Percentiles rank a stretch among this genome's conserved stretches.
Conservation (phyloP, 2,888 invertebrate species). For the Mythimna loreyi region DNA sequence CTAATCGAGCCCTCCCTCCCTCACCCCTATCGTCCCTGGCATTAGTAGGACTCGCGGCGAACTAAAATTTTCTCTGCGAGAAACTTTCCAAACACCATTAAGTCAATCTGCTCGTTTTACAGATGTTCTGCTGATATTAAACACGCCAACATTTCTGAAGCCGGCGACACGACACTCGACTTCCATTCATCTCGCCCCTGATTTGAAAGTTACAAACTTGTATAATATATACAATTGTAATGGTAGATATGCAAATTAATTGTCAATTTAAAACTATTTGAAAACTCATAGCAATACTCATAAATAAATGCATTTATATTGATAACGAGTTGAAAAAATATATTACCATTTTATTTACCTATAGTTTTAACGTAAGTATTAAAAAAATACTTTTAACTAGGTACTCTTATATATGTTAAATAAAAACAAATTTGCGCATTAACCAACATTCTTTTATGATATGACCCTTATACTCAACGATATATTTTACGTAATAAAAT, state of each 20-base stretch:
- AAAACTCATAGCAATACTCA: not conserved
- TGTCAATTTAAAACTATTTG: not conserved
- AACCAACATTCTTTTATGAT: not conserved
- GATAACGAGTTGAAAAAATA: not conserved
- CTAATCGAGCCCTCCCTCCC: conserved; percentile 79
- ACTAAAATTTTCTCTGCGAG: conserved; percentile 85
- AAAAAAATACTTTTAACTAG: no score
- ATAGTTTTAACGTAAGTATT: no score
- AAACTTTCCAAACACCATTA: conserved; percentile 89
- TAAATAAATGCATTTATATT: not conserved
- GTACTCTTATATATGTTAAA: no score
- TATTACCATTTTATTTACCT: not conserved
- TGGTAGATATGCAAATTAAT: not conserved
- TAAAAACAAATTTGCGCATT: no score
- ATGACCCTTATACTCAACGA: not conserved
- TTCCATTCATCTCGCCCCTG: conserved; percentile 7
- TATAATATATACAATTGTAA: not conserved
- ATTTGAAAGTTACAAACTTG: conserved; percentile 5
- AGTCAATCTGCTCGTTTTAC: conserved; percentile 88
- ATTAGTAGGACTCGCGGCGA: conserved; percentile 80
- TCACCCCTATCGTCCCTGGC: conserved; percentile 65
- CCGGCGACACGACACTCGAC: conserved; percentile 11
- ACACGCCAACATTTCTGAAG: conserved; percentile 39
- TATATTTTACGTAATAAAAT: not conserved
- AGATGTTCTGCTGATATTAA: conserved; percentile 86